phyloP scores from a whole-genome alignment of 2,113 vertebrate species.

The Amphiprion ocellaris region DNA sequence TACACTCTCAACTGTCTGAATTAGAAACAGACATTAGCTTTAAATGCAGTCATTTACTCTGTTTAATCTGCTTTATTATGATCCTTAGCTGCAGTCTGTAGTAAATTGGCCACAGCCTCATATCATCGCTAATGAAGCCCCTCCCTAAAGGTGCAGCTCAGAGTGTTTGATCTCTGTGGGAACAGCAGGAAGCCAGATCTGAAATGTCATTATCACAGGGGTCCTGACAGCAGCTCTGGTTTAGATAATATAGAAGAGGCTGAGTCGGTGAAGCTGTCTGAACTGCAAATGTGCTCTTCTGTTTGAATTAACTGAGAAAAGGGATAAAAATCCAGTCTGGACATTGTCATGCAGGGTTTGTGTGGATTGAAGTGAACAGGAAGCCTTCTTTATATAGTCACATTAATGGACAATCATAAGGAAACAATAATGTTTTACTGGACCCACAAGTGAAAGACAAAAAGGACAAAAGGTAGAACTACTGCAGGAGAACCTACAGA shows the following conservation, averaged over 20 bases:
- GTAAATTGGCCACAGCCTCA: neutral
- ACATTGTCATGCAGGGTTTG: no score
- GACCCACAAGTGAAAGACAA: no score
- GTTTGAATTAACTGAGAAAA: neutral
- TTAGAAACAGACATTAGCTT: no score
- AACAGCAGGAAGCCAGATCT: constrained; percentile 12
- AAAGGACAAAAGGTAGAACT: no score
- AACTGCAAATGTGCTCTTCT: neutral
- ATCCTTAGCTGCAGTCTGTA: neutral
- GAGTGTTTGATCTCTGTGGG: constrained; percentile 18
- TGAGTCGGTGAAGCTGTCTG: neutral
- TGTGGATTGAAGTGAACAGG: no score
- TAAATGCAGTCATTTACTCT: no score
- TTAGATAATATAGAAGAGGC: neutral
- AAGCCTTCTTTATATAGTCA: no score
- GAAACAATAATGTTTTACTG: no score
- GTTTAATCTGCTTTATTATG: neutral
- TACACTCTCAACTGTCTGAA: neutral
- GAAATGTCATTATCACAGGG: constrained; percentile 27
- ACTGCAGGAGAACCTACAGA: no score
- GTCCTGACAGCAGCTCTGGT: neutral
- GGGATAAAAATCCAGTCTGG: neutral
- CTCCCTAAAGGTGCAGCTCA: neutral
- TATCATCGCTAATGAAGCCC: neutral
- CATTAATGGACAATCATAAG: no score